Conservation (phyloP, 2,888 invertebrate species). For the Mycalesis mineus region DNA sequence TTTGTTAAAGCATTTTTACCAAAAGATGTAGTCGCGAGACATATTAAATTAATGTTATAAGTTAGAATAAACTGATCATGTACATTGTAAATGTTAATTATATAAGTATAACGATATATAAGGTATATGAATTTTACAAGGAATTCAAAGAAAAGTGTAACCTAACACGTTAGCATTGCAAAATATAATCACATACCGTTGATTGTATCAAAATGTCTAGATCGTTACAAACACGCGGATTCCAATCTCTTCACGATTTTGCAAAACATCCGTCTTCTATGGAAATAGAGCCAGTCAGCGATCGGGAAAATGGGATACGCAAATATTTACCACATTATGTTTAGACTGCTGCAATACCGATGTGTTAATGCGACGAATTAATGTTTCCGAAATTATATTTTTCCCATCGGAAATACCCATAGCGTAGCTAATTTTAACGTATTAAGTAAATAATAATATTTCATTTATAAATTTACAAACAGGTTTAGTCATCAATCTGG, state of each 20-base stretch:
- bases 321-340: conserved; percentile 24
- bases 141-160: too few species aligned
- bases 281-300: conserved; percentile 40
- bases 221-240: background rate
- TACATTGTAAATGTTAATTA: too few species aligned
- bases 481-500: too few species aligned
- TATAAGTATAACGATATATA: too few species aligned
- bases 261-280: conserved; percentile 27
- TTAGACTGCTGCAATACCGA: conserved; percentile 1
- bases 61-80: too few species aligned
- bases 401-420: background rate
- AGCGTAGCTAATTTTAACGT: background rate
- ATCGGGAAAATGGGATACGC: conserved; percentile 21
- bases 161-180: background rate
- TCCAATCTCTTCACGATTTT: conserved; percentile 14
- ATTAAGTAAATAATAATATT: too few species aligned
- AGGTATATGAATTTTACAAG: too few species aligned
- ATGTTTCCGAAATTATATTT: background rate
- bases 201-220: background rate
- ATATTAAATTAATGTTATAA: too few species aligned
- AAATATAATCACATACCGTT: background rate
- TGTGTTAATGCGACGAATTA: background rate
- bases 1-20: too few species aligned
- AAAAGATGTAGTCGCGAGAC: too few species aligned
- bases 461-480: too few species aligned